Conservation (phyloP, 2,888 invertebrate genomes). For the Phymatocera aterrima region DNA sequence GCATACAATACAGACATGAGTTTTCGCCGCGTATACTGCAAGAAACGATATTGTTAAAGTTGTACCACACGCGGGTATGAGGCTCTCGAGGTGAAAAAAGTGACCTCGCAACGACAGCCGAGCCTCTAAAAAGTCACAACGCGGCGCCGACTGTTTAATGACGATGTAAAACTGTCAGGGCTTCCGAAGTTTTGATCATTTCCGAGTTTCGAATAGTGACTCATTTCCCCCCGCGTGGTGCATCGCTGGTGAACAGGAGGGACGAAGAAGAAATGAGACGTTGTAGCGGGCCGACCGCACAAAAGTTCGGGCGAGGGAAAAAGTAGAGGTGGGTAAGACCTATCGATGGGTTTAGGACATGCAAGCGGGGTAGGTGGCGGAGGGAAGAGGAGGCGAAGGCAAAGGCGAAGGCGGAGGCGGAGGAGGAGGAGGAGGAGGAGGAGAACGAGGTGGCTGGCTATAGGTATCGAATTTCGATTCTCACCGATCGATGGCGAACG, state of each 20-base stretch:
- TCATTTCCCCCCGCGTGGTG: background rate
- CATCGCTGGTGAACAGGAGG: too few species aligned
- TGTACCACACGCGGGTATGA: too few species aligned
- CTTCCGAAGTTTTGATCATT: background rate
- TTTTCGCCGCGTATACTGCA: background rate
- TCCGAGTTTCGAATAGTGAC: too few species aligned
- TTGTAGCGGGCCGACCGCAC: background rate
- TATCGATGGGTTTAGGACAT: background rate
- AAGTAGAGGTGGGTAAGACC: background rate
- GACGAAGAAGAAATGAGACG: background rate
- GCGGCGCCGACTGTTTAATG: too few species aligned
- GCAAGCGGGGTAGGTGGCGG: background rate
- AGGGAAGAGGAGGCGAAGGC: background rate
- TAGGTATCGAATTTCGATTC: slow-evolving; percentile 37
- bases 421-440: background rate
- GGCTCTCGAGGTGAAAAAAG: too few species aligned
- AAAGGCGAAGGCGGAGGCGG: background rate
- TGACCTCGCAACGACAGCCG: too few species aligned
- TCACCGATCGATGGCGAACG: slow-evolving; percentile 27
- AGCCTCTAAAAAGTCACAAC: too few species aligned
- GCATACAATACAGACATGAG: background rate
- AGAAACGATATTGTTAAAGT: slow-evolving; percentile 22
- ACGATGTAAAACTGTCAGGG: background rate
- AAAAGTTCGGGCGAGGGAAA: background rate
- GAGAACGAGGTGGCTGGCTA: background rate